A percentile compares a stretch with the other conserved stretches of the same genome.
phyloP scores from a whole-genome alignment of 2,797 vertebrate genomes.

The Ctenochaetus hawaiiensis region DNA sequence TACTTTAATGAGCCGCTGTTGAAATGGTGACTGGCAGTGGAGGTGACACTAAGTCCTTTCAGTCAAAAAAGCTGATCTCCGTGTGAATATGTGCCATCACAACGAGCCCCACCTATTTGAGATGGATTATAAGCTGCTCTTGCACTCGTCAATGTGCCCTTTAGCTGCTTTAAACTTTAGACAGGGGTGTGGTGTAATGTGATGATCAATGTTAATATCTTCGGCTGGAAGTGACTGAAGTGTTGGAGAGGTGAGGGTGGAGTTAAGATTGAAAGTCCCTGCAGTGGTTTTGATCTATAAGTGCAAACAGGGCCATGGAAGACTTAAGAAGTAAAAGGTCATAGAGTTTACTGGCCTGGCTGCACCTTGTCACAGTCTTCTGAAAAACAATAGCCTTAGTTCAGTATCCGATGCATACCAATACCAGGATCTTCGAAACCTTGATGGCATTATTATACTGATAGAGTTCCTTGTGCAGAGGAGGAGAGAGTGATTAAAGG shows the following conservation, averaged over 20 bases:
- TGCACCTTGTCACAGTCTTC: constrained; percentile 38
- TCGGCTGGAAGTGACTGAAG: constrained; percentile 7
- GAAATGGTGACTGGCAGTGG: constrained; percentile 35
- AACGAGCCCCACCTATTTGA: constrained; percentile 25
- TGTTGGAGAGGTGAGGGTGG: constrained; percentile 31
- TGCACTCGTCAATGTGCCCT: constrained; percentile 3
- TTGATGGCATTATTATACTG: constrained; percentile 50
- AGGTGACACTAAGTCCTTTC: constrained; percentile 47
- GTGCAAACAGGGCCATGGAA: constrained; percentile 1
- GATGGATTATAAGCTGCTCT: constrained; percentile 33
- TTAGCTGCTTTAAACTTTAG: constrained; percentile 25
- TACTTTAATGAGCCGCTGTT: constrained; percentile 52
- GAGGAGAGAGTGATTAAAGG: constrained; percentile 59
- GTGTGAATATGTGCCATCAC: constrained; percentile 31
- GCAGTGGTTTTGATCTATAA: constrained; percentile 47
- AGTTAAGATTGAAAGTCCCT: constrained; percentile 38
- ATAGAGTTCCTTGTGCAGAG: constrained; percentile 27
- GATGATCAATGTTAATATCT: constrained; percentile 48
- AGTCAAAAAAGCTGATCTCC: constrained; percentile 28
- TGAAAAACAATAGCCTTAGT: constrained; percentile 48
- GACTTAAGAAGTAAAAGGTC: constrained; percentile 28
- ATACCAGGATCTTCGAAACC: constrained; percentile 30
- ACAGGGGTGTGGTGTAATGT: constrained; percentile 24
- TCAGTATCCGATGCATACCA: constrained; percentile 42
- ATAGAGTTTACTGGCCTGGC: constrained; percentile 35